Evolutionary conservation across 2,113 vertebrate species (phyloP).

Genomic region (Catharus minimus): DNA sequence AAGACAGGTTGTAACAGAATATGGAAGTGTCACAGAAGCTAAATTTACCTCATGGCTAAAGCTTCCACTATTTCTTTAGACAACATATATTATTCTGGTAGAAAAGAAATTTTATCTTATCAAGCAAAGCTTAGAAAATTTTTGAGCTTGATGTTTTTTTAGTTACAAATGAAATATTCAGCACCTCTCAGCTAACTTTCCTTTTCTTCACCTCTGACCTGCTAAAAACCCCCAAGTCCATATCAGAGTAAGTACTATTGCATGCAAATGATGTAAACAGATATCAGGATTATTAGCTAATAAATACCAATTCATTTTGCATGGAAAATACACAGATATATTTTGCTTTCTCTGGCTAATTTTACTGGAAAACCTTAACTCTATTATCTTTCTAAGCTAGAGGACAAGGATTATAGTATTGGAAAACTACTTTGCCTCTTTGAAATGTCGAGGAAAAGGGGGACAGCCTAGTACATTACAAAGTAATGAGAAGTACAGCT

Average conservation of each 20-base stretch:
- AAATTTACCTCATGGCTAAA: neutral
- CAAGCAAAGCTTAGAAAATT: neutral
- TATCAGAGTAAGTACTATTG: neutral
- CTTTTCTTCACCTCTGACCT: neutral
- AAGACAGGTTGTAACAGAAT: neutral
- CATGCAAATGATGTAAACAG: neutral
- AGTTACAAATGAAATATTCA: neutral
- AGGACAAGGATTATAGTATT: neutral
- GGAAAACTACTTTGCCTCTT: neutral
- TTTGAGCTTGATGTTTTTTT: neutral
- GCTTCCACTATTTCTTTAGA: neutral
- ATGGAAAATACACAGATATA: neutral
- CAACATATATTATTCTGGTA: neutral
- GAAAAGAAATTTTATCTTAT: neutral
- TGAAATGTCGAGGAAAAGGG: neutral
- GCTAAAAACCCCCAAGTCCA: neutral
- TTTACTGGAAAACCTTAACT: neutral
- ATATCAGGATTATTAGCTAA: neutral
- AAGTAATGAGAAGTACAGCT: neutral
- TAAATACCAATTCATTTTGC: neutral
- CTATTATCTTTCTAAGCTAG: neutral
- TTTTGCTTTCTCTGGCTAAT: neutral
- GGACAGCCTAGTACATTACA: neutral
- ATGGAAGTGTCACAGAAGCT: neutral
- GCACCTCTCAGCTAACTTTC: neutral